Base-by-base conservation (phyloP, 2,797 vertebrate species). In the Sebastes minor region DNA sequence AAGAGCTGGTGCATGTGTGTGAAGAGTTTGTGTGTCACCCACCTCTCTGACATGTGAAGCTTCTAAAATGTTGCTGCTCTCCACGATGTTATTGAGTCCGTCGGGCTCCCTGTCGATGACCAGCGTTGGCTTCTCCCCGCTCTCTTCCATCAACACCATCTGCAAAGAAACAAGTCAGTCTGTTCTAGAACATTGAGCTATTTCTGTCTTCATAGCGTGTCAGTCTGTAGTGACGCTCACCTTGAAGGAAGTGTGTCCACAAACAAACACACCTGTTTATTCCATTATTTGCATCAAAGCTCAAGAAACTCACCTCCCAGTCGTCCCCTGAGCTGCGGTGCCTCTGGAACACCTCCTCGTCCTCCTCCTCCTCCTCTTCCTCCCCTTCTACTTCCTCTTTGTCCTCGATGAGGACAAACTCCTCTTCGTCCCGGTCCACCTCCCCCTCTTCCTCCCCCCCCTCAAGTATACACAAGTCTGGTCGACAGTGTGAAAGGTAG, bases 121-220 rank as follows among this genome's bases (percentile, higher is more conserved):
- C 33, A 79, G 74, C 6, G 76, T 30, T 1, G 66, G 77, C 76
- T 86, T 94, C 23, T 85, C 91, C 59, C 56, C 81, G 23, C 86
- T 90, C 8, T 96, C 95, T 57, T 97, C 96, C 91, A 96, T 95
- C 81, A 92, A 84, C 74, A 97, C 94, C 94, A 97, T 94, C 96
- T 96, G 82, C 49, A 71, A 27, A 46, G 20, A 33, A 62, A 60
- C 2, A 68, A 30, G 1, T 5, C 28, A 10, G 10, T 28, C n/a
- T 20, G n/a, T 56, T 73, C 73, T 3, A 22, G 10, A 79, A 67
- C 33, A 59, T 28, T 2, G 42, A n/a, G 5, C 4, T 12, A 13
- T 42, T 56, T 62, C 4, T 20, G 5, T 27, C 35, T 13, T 46
- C 14, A 18, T 18, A 46, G 42, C 6, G 42, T 42, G 14, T 33